A percentile compares a stretch with the other conserved stretches of the same genome.
These are phyloP conservation scores for Styela clava DNA, from an alignment of 23 tunicate genomes.

Conservation along the genomic window DNA sequence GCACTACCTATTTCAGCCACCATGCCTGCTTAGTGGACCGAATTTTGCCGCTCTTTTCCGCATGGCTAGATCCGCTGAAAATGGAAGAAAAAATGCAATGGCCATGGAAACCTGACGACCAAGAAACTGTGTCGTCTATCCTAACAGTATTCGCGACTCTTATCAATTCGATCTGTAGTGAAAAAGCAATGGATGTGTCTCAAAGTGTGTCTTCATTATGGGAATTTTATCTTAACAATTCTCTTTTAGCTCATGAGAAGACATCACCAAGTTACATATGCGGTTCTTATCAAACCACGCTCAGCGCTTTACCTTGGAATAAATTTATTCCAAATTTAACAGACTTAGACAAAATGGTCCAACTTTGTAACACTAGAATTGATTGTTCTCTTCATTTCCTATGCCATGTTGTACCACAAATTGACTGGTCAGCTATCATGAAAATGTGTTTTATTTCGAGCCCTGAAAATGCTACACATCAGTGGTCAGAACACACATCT, in stretches of 20 bases:
- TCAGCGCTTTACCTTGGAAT: slow-evolving; percentile 47
- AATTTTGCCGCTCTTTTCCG: slow-evolving; percentile 23
- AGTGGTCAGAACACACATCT: slow-evolving; percentile 40
- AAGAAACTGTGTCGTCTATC: not conserved
- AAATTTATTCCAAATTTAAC: slow-evolving; percentile 49
- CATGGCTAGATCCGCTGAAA: slow-evolving; percentile 6
- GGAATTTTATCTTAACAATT: slow-evolving; percentile 10
- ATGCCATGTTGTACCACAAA: slow-evolving; percentile 45
- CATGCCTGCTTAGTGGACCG: slow-evolving; percentile 9
- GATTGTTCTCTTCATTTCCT: slow-evolving; percentile 37
- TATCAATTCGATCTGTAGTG: slow-evolving; percentile 12
- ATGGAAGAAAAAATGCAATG: not conserved
- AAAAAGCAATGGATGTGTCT: not conserved
- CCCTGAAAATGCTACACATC: not conserved
- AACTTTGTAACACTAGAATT: slow-evolving; percentile 41
- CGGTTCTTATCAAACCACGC: slow-evolving; percentile 36
- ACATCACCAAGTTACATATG: slow-evolving; percentile 40
- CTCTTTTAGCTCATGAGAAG: not conserved
- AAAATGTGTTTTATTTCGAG: slow-evolving; percentile 32
- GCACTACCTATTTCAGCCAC: not conserved
- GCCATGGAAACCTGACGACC: slow-evolving; percentile 9
- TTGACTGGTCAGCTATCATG: slow-evolving; percentile 52
- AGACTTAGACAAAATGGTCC: slow-evolving; percentile 65
- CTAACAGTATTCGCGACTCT: not conserved
- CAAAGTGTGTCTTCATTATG: slow-evolving; percentile 20